A percentile compares a stretch with the other conserved stretches of the same genome.
Conservation (phyloP, 2,113 vertebrate genomes). For the Solea senegalensis region DNA sequence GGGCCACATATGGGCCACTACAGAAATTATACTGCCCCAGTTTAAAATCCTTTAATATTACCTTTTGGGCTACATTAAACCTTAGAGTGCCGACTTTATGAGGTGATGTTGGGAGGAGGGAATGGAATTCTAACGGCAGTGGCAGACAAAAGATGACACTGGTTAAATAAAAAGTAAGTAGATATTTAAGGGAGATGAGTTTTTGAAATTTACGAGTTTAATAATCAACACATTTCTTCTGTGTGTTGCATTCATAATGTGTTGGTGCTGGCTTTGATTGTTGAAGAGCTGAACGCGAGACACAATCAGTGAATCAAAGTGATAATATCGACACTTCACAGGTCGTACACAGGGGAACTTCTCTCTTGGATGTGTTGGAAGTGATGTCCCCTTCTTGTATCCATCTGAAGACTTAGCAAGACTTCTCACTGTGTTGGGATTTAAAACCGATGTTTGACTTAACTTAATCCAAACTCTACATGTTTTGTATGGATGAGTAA, state of each 20-base stretch:
- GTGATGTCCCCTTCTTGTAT: conserved; percentile 5
- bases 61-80: neutral
- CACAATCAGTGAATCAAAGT: neutral
- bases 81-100: neutral
- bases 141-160: no score
- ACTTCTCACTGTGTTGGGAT: conserved; percentile 32
- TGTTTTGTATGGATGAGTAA: conserved; percentile 29
- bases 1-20: neutral
- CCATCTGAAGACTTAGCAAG: conserved; percentile 18
- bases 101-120: no score
- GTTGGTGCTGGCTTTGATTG: neutral
- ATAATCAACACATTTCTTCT: no score
- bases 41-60: neutral
- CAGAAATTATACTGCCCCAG: neutral
- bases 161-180: no score
- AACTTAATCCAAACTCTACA: conserved; percentile 28
- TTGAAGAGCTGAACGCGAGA: neutral
- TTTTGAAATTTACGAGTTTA: no score
- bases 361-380: neutral
- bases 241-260: no score
- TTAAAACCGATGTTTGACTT: conserved; percentile 13
- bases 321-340: neutral
- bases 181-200: no score
- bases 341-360: neutral
- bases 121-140: no score